These are phyloP conservation scores for Embiotoca jacksoni DNA, from an alignment of 2,113 vertebrate species.

Conservation along the genomic window DNA sequence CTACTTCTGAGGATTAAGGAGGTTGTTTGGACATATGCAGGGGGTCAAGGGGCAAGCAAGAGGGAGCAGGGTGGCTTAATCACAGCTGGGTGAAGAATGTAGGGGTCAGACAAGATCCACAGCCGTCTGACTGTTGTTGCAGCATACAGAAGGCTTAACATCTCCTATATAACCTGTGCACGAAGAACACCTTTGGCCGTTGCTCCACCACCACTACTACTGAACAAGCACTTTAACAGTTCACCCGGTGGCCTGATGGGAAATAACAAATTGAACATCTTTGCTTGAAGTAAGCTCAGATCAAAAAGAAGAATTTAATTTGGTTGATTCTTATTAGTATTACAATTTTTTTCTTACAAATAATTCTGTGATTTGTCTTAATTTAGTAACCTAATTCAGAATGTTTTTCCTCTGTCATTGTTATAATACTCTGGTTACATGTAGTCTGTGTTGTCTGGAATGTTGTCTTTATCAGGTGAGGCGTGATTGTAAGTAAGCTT, in stretches of 20 bases:
- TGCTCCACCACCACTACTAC: neutral
- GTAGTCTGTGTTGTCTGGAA: constrained; percentile 28
- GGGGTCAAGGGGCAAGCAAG: constrained; percentile 65
- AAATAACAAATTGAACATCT: constrained; percentile 1
- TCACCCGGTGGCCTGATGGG: constrained; percentile 15
- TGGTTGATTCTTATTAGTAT: neutral
- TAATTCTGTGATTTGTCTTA: constrained; percentile 18
- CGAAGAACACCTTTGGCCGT: constrained; percentile 19
- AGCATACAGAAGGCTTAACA: constrained; percentile 14
- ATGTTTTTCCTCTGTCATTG: neutral
- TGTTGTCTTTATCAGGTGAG: constrained; percentile 38
- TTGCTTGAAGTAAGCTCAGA: neutral
- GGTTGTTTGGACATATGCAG: constrained; percentile 78
- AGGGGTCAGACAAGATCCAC: constrained; percentile 61
- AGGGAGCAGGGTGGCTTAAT: constrained; percentile 63
- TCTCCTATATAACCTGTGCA: constrained; percentile 40
- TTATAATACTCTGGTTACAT: constrained; percentile 8
- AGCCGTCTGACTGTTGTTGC: constrained; percentile 34
- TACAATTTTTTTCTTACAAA: constrained; percentile 13
- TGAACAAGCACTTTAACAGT: neutral
- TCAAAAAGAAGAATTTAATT: neutral
- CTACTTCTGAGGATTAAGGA: constrained; percentile 66
- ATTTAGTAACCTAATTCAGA: constrained; percentile 13
- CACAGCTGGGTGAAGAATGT: constrained; percentile 78
- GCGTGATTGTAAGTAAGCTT: constrained; percentile 26